phyloP scores from a whole-genome alignment of 2,113 vertebrate species.

The Cricetomys ansorgei region DNA sequence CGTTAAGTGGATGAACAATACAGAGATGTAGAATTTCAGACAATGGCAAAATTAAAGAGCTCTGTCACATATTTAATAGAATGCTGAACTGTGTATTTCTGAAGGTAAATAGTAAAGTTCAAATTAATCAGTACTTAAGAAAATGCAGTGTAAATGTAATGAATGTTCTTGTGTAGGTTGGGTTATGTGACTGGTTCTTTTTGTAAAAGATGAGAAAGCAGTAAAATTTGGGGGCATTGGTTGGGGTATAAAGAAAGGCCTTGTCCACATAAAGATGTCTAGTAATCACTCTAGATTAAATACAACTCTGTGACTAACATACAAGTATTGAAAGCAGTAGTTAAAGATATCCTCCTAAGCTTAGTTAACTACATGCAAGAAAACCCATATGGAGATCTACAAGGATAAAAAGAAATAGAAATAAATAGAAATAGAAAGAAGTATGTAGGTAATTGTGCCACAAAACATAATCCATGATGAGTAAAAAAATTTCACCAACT shows the following conservation, averaged over 20 bases:
- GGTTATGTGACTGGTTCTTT: not conserved
- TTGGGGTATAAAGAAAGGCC: too few relatives aligned
- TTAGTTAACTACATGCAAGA: not conserved
- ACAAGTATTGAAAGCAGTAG: not conserved
- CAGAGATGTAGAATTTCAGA: not conserved
- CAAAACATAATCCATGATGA: not conserved
- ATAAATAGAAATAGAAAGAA: too few relatives aligned
- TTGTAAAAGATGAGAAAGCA: not conserved
- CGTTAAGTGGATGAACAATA: not conserved
- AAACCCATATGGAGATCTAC: rapidly evolving
- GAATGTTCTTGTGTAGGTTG: not conserved
- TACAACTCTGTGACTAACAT: not conserved
- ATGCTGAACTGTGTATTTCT: not conserved
- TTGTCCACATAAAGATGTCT: not conserved
- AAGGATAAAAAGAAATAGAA: not conserved
- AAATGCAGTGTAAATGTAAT: not conserved
- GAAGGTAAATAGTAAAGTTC: not conserved
- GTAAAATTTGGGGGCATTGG: not conserved
- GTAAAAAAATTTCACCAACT: not conserved
- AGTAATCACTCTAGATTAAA: not conserved
- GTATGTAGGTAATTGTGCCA: too few relatives aligned
- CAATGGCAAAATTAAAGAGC: not conserved
- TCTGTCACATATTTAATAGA: not conserved
- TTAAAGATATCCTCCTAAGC: not conserved
- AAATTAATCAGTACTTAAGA: not conserved